phyloP scores from a whole-genome alignment of 2,888 invertebrate genomes.

The Dromius quadrimaculatus region DNA sequence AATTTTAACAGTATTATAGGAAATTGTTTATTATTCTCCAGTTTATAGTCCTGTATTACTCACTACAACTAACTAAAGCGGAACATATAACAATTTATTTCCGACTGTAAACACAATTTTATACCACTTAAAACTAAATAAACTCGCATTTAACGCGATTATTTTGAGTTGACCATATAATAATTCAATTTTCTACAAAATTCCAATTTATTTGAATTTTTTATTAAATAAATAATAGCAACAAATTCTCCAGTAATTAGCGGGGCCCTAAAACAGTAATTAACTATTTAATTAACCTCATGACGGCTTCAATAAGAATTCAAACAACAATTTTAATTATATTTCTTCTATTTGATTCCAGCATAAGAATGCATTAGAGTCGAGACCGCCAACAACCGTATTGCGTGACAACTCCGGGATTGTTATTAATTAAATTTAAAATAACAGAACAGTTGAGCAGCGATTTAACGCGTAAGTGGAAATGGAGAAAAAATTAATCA shows the following conservation, averaged over 20 bases:
- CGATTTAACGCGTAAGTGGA: constrained; percentile 41
- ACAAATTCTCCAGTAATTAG: constrained; percentile 25
- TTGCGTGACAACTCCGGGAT: constrained; percentile 38
- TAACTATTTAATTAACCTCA: constrained; percentile 33
- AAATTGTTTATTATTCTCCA: constrained; percentile 22
- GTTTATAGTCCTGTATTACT: constrained; percentile 10
- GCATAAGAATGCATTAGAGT: constrained; percentile 4
- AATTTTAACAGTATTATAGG: constrained; percentile 25
- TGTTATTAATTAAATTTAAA: constrained; percentile 45
- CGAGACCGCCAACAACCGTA: background rate
- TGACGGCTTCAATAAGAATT: constrained; percentile 7
- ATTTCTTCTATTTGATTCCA: background rate
- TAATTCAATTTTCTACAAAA: too few relatives aligned
- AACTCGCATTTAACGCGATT: too few relatives aligned
- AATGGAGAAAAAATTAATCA: constrained; percentile 31
- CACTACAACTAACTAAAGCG: too few relatives aligned
- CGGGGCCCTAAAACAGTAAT: constrained; percentile 14
- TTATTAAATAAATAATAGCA: constrained; percentile 20
- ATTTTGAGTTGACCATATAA: too few relatives aligned
- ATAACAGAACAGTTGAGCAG: constrained; percentile 46
- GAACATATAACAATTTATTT: constrained; percentile 17
- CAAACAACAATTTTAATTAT: constrained; percentile 31
- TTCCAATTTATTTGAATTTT: too few relatives aligned
- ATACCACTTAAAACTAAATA: background rate
- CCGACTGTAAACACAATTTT: constrained; percentile 8